A percentile compares a stretch with the other conserved stretches of the same genome.
Conservation (phyloP, 2,113 vertebrate species). For the Galbula dea region DNA sequence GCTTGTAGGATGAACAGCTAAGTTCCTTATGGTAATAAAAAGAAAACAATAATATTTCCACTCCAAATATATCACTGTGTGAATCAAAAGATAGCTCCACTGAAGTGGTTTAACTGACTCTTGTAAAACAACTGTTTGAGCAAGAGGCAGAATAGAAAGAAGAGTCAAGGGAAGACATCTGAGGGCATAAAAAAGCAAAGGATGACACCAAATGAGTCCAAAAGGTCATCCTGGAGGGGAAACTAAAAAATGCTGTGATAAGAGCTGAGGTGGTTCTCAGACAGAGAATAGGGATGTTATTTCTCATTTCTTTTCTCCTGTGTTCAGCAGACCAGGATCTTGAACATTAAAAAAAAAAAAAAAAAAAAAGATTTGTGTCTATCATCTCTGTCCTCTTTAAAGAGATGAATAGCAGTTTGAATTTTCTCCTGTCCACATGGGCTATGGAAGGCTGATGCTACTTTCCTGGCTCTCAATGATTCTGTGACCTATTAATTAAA, state of each 20-base stretch:
- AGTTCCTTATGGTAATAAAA: neutral
- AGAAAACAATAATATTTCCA: neutral
- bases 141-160: neutral
- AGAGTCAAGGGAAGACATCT: neutral
- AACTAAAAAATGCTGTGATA: neutral
- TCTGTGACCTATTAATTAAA: neutral
- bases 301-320: neutral
- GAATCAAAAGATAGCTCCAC: neutral
- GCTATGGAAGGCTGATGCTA: neutral
- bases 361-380: neutral
- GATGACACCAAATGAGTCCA: neutral
- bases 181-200: neutral
- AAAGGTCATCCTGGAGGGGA: neutral
- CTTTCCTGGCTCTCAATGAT: neutral
- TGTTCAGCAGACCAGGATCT: neutral
- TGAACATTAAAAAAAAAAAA: neutral
- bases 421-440: neutral
- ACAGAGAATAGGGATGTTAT: neutral
- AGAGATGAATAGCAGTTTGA: neutral
- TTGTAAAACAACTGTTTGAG: neutral
- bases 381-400: neutral
- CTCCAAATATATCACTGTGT: neutral
- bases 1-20: neutral
- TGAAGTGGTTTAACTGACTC: neutral
- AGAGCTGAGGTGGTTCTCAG: neutral